Percentiles rank a stretch among this genome's conserved stretches.
Evolutionary conservation across 2,797 vertebrate genomes (phyloP).

Genomic region (Sternarchorhynchus goeldii): DNA sequence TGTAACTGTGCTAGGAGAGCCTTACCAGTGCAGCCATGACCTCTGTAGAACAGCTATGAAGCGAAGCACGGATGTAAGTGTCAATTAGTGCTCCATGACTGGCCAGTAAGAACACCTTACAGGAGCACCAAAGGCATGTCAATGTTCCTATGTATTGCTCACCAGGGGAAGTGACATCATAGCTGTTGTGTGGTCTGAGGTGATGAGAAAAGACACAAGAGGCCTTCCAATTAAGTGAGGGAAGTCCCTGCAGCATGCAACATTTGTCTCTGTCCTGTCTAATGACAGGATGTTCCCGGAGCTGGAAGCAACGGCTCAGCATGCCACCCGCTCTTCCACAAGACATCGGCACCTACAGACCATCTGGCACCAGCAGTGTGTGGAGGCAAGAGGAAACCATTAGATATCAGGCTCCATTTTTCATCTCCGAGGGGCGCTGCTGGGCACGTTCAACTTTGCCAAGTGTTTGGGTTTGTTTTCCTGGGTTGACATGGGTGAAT

Average conservation of each 20-base stretch:
- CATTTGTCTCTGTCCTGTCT: conserved; percentile 38
- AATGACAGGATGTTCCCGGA: conserved; percentile 38
- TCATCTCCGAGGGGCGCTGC: conserved; percentile 5
- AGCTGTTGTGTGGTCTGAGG: conserved; percentile 28
- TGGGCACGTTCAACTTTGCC: conserved; percentile 18
- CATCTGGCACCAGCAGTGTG: conserved; percentile 37
- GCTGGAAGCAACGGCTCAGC: conserved; percentile 17
- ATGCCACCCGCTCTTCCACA: background rate
- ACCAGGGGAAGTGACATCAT: background rate
- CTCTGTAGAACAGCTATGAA: conserved; percentile 16
- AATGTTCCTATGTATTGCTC: background rate
- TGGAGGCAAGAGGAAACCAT: background rate
- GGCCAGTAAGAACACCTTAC: conserved; percentile 19
- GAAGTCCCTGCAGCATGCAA: conserved; percentile 27
- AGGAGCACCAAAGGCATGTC: background rate
- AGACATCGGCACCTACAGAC: conserved; percentile 20
- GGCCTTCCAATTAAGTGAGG: conserved; percentile 27
- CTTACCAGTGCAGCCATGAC: conserved; percentile 6
- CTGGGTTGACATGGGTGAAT: background rate
- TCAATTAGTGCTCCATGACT: background rate
- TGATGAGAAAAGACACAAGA: conserved; percentile 40
- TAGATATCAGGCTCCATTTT: conserved; percentile 29
- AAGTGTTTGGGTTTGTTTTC: conserved; percentile 34
- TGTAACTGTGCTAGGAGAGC: background rate
- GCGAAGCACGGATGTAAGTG: conserved; percentile 4